phyloP scores from a whole-genome alignment of 2,797 vertebrate species.

The Hoplostethus mediterraneus region DNA sequence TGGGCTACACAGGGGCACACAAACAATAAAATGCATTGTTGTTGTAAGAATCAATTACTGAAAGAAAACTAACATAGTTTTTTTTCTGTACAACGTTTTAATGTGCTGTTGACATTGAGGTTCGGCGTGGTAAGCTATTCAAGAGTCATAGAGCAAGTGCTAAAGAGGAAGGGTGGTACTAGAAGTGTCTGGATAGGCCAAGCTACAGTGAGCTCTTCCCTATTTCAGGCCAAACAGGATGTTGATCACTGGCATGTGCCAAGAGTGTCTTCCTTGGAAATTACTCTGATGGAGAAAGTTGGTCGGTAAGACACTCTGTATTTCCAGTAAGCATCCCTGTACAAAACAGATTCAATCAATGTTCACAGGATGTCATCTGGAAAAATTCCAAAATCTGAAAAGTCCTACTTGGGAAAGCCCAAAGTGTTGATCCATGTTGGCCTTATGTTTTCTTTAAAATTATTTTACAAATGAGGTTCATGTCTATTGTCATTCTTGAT shows the following conservation, averaged over 20 bases:
- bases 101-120: neutral
- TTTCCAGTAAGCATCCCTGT: neutral
- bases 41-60: too few relatives aligned
- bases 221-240: conserved; percentile 44
- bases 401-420: conserved; percentile 4
- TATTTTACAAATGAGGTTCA: conserved; percentile 32
- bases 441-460: conserved; percentile 30
- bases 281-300: conserved; percentile 15
- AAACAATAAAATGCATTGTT: too few relatives aligned
- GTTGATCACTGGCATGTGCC: conserved; percentile 45
- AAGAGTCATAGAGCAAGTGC: neutral
- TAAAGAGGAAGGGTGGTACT: conserved; percentile 19
- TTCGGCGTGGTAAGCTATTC: neutral
- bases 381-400: too few relatives aligned
- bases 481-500: conserved; percentile 68
- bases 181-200: conserved; percentile 29
- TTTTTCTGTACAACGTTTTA: neutral
- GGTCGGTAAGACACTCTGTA: neutral
- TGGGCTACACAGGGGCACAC: too few relatives aligned
- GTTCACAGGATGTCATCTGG: neutral
- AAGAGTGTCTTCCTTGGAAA: conserved; percentile 27
- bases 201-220: conserved; percentile 29
- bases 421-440: conserved; percentile 7
- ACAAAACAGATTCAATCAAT: neutral
- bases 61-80: too few relatives aligned